Evolutionary conservation across 2,113 vertebrate species (phyloP).

Genomic region (Phoxinus phoxinus): DNA sequence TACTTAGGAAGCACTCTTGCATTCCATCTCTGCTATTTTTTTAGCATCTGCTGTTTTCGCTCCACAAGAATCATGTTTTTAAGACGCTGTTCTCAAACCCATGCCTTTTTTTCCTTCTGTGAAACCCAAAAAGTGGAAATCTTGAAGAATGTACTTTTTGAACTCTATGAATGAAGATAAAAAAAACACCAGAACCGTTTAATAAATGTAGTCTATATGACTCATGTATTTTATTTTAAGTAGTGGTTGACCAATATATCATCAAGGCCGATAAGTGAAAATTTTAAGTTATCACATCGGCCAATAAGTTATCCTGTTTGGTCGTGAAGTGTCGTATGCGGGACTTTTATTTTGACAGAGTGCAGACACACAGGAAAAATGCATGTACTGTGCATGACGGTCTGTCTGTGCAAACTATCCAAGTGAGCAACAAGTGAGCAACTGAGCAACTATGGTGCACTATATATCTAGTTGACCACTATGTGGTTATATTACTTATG

Average conservation of each 20-base stretch:
- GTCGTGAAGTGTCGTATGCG: not conserved
- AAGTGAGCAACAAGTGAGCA: not conserved
- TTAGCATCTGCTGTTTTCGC: not conserved
- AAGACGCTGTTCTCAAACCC: not conserved
- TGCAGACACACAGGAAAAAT: not conserved
- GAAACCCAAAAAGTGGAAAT: not conserved
- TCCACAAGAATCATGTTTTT: not conserved
- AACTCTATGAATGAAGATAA: not conserved
- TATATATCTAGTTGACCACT: not conserved
- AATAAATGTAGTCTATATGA: not conserved
- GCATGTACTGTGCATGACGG: too few relatives aligned
- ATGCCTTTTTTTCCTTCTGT: not conserved
- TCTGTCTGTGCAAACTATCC: too few relatives aligned
- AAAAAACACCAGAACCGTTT: not conserved
- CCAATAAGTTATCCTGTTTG: not conserved
- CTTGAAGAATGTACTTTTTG: not conserved
- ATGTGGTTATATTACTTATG: not conserved
- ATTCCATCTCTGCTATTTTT: not conserved
- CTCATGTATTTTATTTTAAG: not conserved
- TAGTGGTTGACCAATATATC: too few relatives aligned
- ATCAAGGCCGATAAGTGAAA: too few relatives aligned
- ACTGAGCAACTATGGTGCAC: not conserved
- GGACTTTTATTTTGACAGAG: not conserved
- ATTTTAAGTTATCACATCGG: not conserved
- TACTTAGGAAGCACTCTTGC: not conserved